Percentiles rank a stretch among this genome's conserved stretches.
Conservation (phyloP, 1,140 invertebrate species). For the Drosophila varians region DNA sequence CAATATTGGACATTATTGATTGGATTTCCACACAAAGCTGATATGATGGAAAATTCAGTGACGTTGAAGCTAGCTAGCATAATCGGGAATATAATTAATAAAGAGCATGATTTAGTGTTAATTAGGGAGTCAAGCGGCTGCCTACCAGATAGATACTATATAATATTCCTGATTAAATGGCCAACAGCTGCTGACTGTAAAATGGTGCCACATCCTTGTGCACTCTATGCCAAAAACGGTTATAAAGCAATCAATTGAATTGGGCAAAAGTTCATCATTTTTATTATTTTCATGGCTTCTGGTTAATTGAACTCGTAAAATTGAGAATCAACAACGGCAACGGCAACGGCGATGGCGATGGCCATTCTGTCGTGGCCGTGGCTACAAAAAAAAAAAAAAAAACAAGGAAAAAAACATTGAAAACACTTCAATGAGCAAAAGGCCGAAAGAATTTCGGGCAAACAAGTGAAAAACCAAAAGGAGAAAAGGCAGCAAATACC, state of each 20-base stretch:
- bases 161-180: neutral
- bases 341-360: slow-evolving; percentile 1
- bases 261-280: slow-evolving; percentile 66
- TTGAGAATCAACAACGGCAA: slow-evolving; percentile 42
- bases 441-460: slow-evolving; percentile 25
- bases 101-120: slow-evolving; percentile 72
- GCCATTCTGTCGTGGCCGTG: slow-evolving; percentile 36
- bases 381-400: too few relatives aligned
- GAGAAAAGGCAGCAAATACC: slow-evolving; percentile 24
- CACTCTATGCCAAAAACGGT: neutral
- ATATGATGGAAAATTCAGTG: slow-evolving; percentile 23
- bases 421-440: slow-evolving; percentile 64
- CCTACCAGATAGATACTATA: slow-evolving; percentile 4
- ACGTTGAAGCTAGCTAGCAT: slow-evolving; percentile 23
- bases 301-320: slow-evolving; percentile 75
- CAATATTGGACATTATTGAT: slow-evolving; percentile 54
- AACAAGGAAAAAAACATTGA: slow-evolving; percentile 57
- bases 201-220: neutral
- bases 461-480: slow-evolving; percentile 19
- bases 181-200: slow-evolving; percentile 7
- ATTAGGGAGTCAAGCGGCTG: slow-evolving; percentile 45
- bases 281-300: slow-evolving; percentile 74
- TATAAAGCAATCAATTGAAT: slow-evolving; percentile 68
- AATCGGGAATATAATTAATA: slow-evolving; percentile 61
- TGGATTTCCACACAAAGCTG: slow-evolving; percentile 30